phyloP scores from a whole-genome alignment of 2,888 invertebrate species.

The Diaprepes abbreviatus region DNA sequence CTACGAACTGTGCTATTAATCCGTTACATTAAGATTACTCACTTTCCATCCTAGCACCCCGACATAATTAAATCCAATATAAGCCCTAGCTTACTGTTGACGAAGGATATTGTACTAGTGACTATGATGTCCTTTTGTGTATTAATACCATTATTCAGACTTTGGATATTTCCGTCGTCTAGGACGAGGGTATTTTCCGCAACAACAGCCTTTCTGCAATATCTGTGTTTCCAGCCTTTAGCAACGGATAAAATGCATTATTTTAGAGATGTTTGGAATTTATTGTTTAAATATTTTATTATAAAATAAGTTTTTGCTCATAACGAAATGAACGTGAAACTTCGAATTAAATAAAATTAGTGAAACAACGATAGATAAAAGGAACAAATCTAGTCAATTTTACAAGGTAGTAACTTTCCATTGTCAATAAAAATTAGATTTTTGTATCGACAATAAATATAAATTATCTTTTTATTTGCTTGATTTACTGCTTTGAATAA shows the following conservation, averaged over 20 bases:
- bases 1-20: background rate
- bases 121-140: conserved; percentile 15
- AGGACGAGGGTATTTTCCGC: conserved; percentile 24
- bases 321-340: too few relatives aligned
- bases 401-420: too few relatives aligned
- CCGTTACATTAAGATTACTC: conserved; percentile 4
- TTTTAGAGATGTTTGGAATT: too few relatives aligned
- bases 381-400: too few relatives aligned
- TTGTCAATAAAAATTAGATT: too few relatives aligned
- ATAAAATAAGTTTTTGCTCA: too few relatives aligned
- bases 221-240: conserved; percentile 17
- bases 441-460: too few relatives aligned
- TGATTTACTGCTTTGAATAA: too few relatives aligned
- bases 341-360: too few relatives aligned
- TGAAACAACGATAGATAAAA: too few relatives aligned
- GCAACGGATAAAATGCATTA: background rate
- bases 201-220: conserved; percentile 16
- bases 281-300: too few relatives aligned
- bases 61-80: background rate
- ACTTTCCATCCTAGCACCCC: background rate
- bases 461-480: too few relatives aligned
- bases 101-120: conserved; percentile 17
- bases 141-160: conserved; percentile 23
- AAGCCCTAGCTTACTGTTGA: conserved; percentile 20
- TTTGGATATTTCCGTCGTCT: conserved; percentile 8